Evolutionary conservation across 2,888 invertebrate species (phyloP).

Genomic region (Dryobotodes eremita): DNA sequence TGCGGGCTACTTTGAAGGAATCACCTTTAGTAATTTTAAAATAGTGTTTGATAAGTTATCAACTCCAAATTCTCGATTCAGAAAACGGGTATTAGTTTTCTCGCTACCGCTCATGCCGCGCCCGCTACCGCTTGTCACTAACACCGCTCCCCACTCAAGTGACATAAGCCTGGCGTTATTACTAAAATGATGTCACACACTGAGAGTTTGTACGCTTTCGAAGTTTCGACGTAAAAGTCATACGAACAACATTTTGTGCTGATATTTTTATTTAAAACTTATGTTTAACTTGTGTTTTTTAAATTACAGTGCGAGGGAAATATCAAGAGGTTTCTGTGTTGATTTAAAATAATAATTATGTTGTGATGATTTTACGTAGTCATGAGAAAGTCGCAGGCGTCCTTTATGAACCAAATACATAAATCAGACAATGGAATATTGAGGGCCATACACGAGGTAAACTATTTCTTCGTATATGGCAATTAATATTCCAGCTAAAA

Average conservation of each 20-base stretch:
- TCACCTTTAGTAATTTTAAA: no score
- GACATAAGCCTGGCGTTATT: conserved; percentile 57
- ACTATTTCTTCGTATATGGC: no score
- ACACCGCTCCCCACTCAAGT: not conserved
- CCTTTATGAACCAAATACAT: no score
- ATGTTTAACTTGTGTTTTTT: not conserved
- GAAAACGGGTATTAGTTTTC: not conserved
- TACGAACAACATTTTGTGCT: not conserved
- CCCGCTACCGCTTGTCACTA: conserved; percentile 29
- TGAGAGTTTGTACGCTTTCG: conserved; percentile 14
- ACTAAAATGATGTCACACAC: conserved; percentile 44
- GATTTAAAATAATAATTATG: not conserved
- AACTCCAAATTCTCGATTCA: no score
- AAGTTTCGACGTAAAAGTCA: conserved; percentile 7
- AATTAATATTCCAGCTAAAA: no score
- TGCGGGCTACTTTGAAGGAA: no score
- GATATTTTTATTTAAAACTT: conserved; percentile 11
- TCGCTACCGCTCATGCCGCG: not conserved
- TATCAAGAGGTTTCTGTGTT: conserved; percentile 7
- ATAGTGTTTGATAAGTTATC: no score
- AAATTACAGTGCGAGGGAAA: not conserved
- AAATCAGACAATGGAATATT: no score
- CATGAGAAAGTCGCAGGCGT: no score
- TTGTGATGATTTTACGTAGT: no score
- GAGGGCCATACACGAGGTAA: no score